phyloP scores from a whole-genome alignment of 2,113 vertebrate genomes.

The Periophthalmus modestus region DNA sequence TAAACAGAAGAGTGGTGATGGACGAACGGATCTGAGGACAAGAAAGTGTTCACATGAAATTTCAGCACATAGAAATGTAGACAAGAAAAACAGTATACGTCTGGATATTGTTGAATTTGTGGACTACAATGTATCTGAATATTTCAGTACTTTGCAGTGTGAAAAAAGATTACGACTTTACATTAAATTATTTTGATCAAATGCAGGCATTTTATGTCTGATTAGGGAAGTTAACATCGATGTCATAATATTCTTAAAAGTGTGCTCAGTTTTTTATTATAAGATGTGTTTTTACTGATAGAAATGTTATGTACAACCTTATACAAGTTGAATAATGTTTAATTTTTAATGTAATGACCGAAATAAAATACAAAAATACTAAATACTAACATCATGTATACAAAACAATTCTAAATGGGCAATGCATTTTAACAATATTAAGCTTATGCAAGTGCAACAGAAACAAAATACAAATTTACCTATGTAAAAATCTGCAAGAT shows the following conservation, averaged over 20 bases:
- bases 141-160: background rate
- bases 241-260: background rate
- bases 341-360: too few species aligned
- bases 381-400: too few species aligned
- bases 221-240: background rate
- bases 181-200: too few species aligned
- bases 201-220: background rate
- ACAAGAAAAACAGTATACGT: background rate
- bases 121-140: background rate
- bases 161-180: too few species aligned
- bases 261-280: background rate
- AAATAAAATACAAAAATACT: too few species aligned
- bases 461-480: too few species aligned
- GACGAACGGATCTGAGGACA: constrained; percentile 89
- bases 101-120: background rate
- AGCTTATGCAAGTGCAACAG: background rate
- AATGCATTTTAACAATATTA: background rate
- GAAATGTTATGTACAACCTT: too few species aligned
- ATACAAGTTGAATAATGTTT: too few species aligned
- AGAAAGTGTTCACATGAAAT: constrained; percentile 9
- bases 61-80: background rate
- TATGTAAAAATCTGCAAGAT: too few species aligned
- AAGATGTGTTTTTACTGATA: background rate
- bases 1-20: constrained; percentile 86
- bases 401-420: background rate